Percentiles rank a stretch among this genome's conserved stretches.
phyloP scores from a whole-genome alignment of 1,140 invertebrate species.

The Megathymus violae region DNA sequence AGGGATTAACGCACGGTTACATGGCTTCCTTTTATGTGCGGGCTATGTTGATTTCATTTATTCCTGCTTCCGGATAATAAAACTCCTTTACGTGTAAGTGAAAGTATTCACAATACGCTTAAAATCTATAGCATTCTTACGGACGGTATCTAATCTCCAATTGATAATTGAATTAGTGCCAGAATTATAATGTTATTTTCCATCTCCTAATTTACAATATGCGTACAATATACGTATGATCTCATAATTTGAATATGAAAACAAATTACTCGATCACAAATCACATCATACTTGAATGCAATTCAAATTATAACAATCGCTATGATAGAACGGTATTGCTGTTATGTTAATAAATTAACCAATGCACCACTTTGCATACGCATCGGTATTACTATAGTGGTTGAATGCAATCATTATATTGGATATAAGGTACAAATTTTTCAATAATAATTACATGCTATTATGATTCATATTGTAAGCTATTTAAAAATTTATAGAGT shows the following conservation, averaged over 20 bases:
- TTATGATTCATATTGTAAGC: too few relatives aligned
- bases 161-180: too few relatives aligned
- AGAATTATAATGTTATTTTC: slow-evolving; percentile 21
- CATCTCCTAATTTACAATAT: slow-evolving; percentile 16
- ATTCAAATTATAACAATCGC: slow-evolving; percentile 58
- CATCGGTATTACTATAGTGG: slow-evolving; percentile 16
- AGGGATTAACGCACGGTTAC: slow-evolving; percentile 74
- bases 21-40: slow-evolving; percentile 41
- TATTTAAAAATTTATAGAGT: too few relatives aligned
- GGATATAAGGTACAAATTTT: background rate
- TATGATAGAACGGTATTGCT: slow-evolving; percentile 34
- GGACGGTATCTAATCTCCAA: background rate
- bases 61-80: slow-evolving; percentile 17
- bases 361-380: slow-evolving; percentile 31
- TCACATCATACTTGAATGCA: slow-evolving; percentile 62
- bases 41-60: slow-evolving; percentile 30
- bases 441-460: too few relatives aligned
- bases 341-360: slow-evolving; percentile 43
- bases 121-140: background rate
- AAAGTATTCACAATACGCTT: background rate
- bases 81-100: background rate
- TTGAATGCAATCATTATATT: slow-evolving; percentile 6
- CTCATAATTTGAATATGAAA: slow-evolving; percentile 72
- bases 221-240: slow-evolving; percentile 45
- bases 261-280: slow-evolving; percentile 62